Evolutionary conservation across 2,113 vertebrate species (phyloP), one percentile per base, ranked within the genome.

Genomic region (Bombycilla garrulus): DNA sequence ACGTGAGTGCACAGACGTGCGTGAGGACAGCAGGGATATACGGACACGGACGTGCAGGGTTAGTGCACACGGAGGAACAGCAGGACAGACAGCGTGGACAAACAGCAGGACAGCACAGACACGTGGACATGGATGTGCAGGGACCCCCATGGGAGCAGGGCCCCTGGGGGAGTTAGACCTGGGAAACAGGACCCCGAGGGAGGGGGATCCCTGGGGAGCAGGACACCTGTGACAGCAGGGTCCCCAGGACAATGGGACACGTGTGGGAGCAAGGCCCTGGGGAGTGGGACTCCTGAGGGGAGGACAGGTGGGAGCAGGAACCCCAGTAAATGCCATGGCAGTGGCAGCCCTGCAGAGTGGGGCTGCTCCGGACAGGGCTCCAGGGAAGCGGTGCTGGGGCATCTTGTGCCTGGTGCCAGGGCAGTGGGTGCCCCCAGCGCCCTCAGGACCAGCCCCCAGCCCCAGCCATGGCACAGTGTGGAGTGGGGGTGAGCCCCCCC

Each of bases 1-100:
- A 22, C 19, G 1, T 2, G 47, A 45, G 10, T 45, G 33, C 50
- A 33, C 0, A 3, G 57, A 38, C 0, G 0, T 53, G 42, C 2
- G 0, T 22, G 26, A 72, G 18, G 45, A 50, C 40, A 56, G 28
- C 44, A 28, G 6, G 31, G 36, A 38, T 33, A 16, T 2, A n/a
- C 0, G 1, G 79, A 79, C n/a, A 14, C 0, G 0, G 17, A 33
- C 2, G 3, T 57, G 21, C 51, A 71, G 50, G 8, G 14, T n/a
- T 47, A n/a, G 53, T 51, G 40, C 35, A 60, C 10, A 3, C 0
- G 2, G 10, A 33, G 25, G 29, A 67, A 42, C 33, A 56, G 57
- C 5, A 11, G 53, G 57, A 48, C 36, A 72, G 47, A 54, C 26
- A 15, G 60, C 15, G 26, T 1, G 12, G 38, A 15, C 17, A 18